Conservation (phyloP, 1,140 invertebrate genomes). For the Drosophila punjabiensis region DNA sequence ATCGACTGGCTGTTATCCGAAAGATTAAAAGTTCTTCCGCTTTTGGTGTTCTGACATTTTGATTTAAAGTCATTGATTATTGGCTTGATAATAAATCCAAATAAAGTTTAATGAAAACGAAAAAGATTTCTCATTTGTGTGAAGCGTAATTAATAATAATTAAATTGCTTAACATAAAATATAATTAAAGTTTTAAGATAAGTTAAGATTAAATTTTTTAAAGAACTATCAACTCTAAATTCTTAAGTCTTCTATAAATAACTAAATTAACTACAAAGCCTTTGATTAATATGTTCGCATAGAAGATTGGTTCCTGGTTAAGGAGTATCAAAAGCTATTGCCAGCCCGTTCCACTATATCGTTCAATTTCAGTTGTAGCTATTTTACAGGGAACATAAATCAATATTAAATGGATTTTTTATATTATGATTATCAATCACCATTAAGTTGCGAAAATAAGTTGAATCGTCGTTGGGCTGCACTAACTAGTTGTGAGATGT, state of each 20-base stretch:
- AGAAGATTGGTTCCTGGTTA: constrained; percentile 17
- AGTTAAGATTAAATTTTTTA: neutral
- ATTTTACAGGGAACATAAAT: constrained; percentile 39
- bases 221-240: constrained; percentile 1
- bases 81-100: constrained; percentile 2
- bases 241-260: constrained; percentile 21
- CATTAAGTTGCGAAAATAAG: constrained; percentile 53
- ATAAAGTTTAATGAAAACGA: neutral
- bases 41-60: constrained; percentile 10
- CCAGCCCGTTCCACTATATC: constrained; percentile 1
- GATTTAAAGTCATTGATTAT: constrained; percentile 15
- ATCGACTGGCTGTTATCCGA: constrained; percentile 28
- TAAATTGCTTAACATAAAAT: neutral
- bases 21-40: constrained; percentile 31
- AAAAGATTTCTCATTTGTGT: neutral
- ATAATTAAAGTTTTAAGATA: neutral
- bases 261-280: neutral
- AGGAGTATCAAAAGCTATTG: neutral
- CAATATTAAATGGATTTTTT: constrained; percentile 41
- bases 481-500: constrained; percentile 57
- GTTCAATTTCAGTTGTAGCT: constrained; percentile 28
- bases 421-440: constrained; percentile 60
- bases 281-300: constrained; percentile 16
- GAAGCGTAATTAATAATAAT: neutral
- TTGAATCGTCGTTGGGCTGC: constrained; percentile 37